Conservation (phyloP, 2,113 vertebrate genomes). For the Donacobius atricapilla region DNA sequence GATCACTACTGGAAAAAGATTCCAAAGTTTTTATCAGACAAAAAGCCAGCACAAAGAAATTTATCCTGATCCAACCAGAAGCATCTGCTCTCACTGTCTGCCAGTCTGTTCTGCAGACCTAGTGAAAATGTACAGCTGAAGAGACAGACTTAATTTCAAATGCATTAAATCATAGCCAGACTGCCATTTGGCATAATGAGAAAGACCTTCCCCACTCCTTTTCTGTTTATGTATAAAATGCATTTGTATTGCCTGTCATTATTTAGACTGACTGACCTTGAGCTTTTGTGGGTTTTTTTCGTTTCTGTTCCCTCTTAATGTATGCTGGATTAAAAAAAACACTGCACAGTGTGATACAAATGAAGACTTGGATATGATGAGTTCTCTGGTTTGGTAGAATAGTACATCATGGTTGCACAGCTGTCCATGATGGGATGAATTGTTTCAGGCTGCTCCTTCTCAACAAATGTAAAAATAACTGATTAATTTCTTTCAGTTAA, state of each 20-base stretch:
- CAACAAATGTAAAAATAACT: background rate
- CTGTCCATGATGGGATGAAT: background rate
- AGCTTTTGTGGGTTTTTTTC: background rate
- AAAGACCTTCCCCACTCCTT: conserved; percentile 33
- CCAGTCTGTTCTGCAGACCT: conserved; percentile 53
- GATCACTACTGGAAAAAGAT: background rate
- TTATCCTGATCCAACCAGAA: conserved; percentile 21
- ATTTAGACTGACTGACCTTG: conserved; percentile 28
- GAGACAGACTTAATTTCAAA: conserved; percentile 64
- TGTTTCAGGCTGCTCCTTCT: background rate
- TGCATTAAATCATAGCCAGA: conserved; percentile 59
- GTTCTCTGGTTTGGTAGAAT: background rate
- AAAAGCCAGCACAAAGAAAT: background rate
- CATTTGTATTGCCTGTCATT: conserved; percentile 25
- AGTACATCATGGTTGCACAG: background rate
- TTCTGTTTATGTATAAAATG: conserved; percentile 31
- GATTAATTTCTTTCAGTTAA: background rate
- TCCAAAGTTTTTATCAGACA: background rate
- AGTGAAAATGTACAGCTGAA: conserved; percentile 58
- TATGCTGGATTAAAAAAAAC: background rate
- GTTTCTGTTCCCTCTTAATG: background rate
- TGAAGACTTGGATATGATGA: background rate
- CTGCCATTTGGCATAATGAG: conserved; percentile 42
- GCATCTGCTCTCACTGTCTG: conserved; percentile 59
- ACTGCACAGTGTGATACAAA: background rate